Evolutionary conservation across 2,113 vertebrate genomes (phyloP).

Genomic region (Crotalus tigris): DNA sequence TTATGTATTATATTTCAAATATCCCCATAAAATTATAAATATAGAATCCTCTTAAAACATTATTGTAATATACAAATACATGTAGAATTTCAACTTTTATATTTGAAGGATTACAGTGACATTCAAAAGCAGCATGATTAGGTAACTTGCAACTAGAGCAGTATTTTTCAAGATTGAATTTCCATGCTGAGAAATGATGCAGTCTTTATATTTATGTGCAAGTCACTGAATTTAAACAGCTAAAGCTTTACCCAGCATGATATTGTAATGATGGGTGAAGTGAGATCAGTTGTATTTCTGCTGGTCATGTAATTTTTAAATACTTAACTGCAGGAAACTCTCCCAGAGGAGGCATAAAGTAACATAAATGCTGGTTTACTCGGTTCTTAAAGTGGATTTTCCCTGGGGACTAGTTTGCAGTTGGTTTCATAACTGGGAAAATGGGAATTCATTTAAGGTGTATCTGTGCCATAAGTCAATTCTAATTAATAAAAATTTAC

Average conservation of each 20-base stretch:
- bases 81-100: background rate
- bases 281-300: background rate
- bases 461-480: background rate
- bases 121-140: background rate
- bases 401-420: background rate
- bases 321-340: background rate
- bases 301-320: background rate
- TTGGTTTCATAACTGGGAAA: background rate
- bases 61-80: background rate
- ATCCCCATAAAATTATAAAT: background rate
- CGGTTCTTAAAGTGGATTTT: background rate
- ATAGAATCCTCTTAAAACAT: background rate
- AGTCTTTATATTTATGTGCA: background rate
- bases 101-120: background rate
- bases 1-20: background rate
- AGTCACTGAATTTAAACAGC: background rate
- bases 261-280: background rate
- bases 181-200: background rate
- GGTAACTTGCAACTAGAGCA: background rate
- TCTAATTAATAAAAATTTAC: background rate
- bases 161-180: background rate
- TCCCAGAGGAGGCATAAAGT: background rate
- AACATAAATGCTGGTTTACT: background rate
- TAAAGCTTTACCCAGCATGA: background rate
- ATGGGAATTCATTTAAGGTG: background rate